Evolutionary conservation across 2,888 invertebrate species (phyloP).

Genomic region (Mythimna impura): DNA sequence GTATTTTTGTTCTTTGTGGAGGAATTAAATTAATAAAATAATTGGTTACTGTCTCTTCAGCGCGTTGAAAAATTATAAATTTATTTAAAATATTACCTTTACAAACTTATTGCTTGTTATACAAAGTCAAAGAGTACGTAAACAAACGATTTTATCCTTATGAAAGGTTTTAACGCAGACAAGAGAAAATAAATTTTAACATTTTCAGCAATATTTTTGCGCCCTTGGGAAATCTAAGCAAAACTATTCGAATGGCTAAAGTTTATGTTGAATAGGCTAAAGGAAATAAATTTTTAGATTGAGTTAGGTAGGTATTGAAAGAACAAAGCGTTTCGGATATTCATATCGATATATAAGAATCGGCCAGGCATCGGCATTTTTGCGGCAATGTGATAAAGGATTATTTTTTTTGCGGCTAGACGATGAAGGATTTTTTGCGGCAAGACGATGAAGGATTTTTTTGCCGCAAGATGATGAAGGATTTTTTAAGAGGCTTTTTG

Average conservation of each 20-base stretch:
- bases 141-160: neutral
- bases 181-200: slow-evolving; percentile 24
- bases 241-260: slow-evolving; percentile 41
- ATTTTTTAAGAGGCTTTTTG: neutral
- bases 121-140: neutral
- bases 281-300: slow-evolving; percentile 18
- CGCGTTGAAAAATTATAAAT: neutral
- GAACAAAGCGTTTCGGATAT: neutral
- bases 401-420: neutral
- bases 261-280: slow-evolving; percentile 12
- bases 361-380: neutral
- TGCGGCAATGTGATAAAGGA: too few species aligned
- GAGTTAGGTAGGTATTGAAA: slow-evolving; percentile 6
- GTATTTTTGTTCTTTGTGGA: neutral
- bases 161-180: slow-evolving; percentile 14
- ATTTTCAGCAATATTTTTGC: slow-evolving; percentile 28
- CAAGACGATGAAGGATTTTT: too few species aligned
- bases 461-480: too few species aligned
- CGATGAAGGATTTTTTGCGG: too few species aligned
- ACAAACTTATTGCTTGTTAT: neutral
- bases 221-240: slow-evolving; percentile 56
- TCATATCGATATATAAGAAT: neutral
- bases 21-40: neutral
- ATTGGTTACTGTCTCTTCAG: neutral
- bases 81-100: neutral